These are phyloP conservation scores for Drosophila nebulosa DNA, from an alignment of 1,140 invertebrate species.

Conservation along the genomic window DNA sequence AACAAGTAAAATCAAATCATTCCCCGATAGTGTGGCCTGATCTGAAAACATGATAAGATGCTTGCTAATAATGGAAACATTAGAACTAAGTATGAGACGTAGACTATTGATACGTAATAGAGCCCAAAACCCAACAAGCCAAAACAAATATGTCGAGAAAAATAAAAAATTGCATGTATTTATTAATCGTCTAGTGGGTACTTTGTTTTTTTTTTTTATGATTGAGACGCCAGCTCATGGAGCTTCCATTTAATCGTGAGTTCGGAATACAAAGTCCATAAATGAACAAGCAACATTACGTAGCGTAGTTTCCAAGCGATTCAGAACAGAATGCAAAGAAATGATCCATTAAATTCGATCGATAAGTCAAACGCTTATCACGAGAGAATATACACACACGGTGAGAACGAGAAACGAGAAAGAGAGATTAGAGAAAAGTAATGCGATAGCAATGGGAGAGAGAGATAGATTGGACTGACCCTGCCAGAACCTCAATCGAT, in stretches of 20 bases:
- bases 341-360: slow-evolving; percentile 50
- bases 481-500: not conserved
- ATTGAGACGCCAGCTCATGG: not conserved
- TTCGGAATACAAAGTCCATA: slow-evolving; percentile 45
- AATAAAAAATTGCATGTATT: too few species aligned
- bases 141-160: not conserved
- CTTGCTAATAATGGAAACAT: not conserved
- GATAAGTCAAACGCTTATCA: slow-evolving; percentile 61
- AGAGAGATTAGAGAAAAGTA: not conserved
- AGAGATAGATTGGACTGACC: not conserved
- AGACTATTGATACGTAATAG: too few species aligned
- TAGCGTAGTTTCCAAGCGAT: slow-evolving; percentile 60
- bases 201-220: not conserved
- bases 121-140: not conserved
- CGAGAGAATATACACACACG: not conserved
- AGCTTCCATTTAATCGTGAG: not conserved
- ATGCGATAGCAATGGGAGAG: not conserved
- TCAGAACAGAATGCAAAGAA: slow-evolving; percentile 18
- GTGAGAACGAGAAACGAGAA: not conserved
- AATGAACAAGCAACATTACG: slow-evolving; percentile 43
- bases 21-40: not conserved
- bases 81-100: not conserved
- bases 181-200: not conserved
- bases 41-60: not conserved
- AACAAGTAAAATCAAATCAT: not conserved